phyloP scores from a whole-genome alignment of 2,888 invertebrate species.

The Eupelmus urozonus region DNA sequence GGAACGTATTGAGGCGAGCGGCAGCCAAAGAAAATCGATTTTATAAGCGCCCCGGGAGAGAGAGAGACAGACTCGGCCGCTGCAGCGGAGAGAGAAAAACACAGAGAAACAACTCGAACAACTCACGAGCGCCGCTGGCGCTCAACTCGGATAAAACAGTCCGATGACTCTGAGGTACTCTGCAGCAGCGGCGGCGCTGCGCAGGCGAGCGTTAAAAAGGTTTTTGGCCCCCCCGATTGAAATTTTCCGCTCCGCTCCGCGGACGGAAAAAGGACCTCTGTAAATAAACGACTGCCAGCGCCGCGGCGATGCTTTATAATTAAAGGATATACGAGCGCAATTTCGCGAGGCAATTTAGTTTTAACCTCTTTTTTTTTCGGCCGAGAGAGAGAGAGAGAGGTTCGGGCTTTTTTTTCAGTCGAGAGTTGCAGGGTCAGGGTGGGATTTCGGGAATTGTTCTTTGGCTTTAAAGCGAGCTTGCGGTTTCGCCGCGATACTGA shows the following conservation, averaged over 20 bases:
- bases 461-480: too few species aligned
- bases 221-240: constrained; percentile 49
- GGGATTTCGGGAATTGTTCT: too few species aligned
- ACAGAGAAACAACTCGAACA: background rate
- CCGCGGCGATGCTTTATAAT: constrained; percentile 43
- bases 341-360: constrained; percentile 40
- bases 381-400: too few species aligned
- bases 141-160: constrained; percentile 52
- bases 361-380: background rate
- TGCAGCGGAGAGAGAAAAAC: background rate
- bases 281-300: constrained; percentile 38
- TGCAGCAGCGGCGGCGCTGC: background rate
- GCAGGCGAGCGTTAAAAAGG: constrained; percentile 56
- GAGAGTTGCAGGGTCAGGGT: too few species aligned
- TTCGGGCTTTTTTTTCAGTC: too few species aligned
- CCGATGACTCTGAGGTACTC: constrained; percentile 1
- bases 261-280: constrained; percentile 20
- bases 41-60: constrained; percentile 63
- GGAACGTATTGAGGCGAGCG: constrained; percentile 31
- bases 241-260: constrained; percentile 39
- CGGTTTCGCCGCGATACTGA: too few species aligned
- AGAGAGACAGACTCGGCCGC: constrained; percentile 42
- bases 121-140: constrained; percentile 6
- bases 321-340: constrained; percentile 41
- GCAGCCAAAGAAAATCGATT: constrained; percentile 63